Evolutionary conservation across 2,113 vertebrate species (phyloP), one percentile per base, ranked within the genome.

Genomic region (Copsychus sechellarum): DNA sequence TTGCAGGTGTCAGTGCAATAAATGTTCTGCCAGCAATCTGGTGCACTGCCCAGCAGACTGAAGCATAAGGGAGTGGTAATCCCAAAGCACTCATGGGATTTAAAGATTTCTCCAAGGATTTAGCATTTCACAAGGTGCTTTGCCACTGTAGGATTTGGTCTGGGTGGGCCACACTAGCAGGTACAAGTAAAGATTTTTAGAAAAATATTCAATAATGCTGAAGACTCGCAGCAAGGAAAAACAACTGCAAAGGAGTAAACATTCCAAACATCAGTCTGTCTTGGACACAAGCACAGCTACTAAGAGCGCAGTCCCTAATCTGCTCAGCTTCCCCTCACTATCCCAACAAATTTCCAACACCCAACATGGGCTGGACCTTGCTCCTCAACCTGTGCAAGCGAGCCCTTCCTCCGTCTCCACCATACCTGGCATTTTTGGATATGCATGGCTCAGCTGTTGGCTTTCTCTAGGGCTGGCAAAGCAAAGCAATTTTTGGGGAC

Each of bases 371-470:
- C 56, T 73, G 34, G 31, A 64, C 36, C 9, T 60, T 38, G 77
- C 1, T 3, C 8, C 34, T 9, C 1, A 2, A 18, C 0, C 19
- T 23, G 47, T 2, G 2, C 42, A 23, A 88, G 28, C 0, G 0
- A 86, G 47, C 7, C 21, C 11, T 38, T 54, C 34, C 56, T 74
- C 45, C 18, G 7, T 50, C 22, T 16, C 34, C 48, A 29, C 25
- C 1, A 6, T 9, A 72, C 33, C 43, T 22, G 14, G 53, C 15
- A 42, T 54, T 81, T 89, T 65, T 72, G 40, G 20, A 42, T 4
- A 1, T 17, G 28, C 33, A 38, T 3, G 2, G 25, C 33, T 57
- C 22, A 31, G n/a, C 38, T 67, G 23, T n/a, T 76, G 36, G 12
- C 14, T 72, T 89, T 57, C 23, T 31, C 67, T 42, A 64, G 58